Conservation (phyloP, 2,113 vertebrate species). For the Carassius carassius region DNA sequence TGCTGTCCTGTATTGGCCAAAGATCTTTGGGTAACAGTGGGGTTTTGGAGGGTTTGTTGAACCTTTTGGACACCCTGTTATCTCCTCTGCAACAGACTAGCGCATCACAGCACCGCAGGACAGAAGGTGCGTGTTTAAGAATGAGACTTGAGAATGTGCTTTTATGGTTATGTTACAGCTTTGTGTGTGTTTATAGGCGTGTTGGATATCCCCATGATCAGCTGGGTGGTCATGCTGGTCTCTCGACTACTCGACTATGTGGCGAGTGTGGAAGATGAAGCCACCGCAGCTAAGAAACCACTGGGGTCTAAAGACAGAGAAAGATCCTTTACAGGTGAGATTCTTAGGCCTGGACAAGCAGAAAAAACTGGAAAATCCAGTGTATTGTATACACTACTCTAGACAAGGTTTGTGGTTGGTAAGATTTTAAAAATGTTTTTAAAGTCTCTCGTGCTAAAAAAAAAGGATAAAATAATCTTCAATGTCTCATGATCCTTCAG, state of each 20-base stretch:
- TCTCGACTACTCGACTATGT: constrained; percentile 95
- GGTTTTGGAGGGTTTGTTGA: constrained; percentile 94
- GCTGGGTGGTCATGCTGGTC: constrained; percentile 98
- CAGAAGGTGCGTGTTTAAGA: constrained; percentile 81
- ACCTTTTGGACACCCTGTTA: constrained; percentile 91
- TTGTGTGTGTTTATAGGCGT: constrained; percentile 75
- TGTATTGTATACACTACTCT: too few relatives aligned
- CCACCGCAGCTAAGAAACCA: constrained; percentile 88
- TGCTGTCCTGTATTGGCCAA: constrained; percentile 98
- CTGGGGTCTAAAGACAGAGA: constrained; percentile 93
- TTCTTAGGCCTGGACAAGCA: neutral
- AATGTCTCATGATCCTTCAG: too few relatives aligned
- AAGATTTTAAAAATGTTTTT: neutral
- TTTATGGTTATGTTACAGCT: neutral
- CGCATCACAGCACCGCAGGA: constrained; percentile 78
- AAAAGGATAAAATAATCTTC: too few relatives aligned
- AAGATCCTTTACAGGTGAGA: constrained; percentile 83
- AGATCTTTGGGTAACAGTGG: constrained; percentile 97
- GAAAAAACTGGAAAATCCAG: neutral
- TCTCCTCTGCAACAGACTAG: constrained; percentile 91
- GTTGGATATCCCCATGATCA: constrained; percentile 98
- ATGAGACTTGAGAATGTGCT: too few relatives aligned
- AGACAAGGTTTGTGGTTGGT: neutral
- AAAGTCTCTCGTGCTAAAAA: too few relatives aligned
- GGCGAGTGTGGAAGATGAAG: constrained; percentile 95